Conservation (phyloP, 2,113 vertebrate species). For the Antechinus stuartii region DNA sequence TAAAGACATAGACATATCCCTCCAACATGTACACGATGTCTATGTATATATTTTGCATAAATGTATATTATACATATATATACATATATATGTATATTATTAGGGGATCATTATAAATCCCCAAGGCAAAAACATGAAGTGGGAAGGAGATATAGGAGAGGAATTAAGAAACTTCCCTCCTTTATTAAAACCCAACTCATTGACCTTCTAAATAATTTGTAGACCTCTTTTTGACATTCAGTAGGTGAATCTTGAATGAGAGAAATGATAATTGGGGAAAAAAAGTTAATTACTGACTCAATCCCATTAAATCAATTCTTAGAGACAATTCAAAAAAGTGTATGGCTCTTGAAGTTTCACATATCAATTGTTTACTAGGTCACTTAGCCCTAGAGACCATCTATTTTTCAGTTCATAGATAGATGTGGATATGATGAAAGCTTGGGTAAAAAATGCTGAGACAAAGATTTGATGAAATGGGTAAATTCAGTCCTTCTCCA, state of each 20-base stretch:
- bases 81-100: too few relatives aligned
- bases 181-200: conserved; percentile 47
- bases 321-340: conserved; percentile 61
- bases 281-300: conserved; percentile 59
- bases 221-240: conserved; percentile 42
- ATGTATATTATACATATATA: too few relatives aligned
- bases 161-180: background rate
- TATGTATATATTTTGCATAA: too few relatives aligned
- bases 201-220: conserved; percentile 51
- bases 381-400: conserved; percentile 51
- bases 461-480: conserved; percentile 46
- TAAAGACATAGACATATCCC: too few relatives aligned
- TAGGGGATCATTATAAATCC: background rate
- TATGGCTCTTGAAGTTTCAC: conserved; percentile 36
- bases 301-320: conserved; percentile 70
- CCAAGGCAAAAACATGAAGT: conserved; percentile 27
- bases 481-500: background rate
- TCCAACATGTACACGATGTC: too few relatives aligned
- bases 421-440: conserved; percentile 38
- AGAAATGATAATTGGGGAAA: conserved; percentile 68
- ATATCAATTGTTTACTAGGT: conserved; percentile 61
- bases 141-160: background rate
- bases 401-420: conserved; percentile 65
- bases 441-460: conserved; percentile 32
- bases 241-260: conserved; percentile 47